Conservation (phyloP, 2,888 invertebrate genomes). For the Drosophila stalkeri region DNA sequence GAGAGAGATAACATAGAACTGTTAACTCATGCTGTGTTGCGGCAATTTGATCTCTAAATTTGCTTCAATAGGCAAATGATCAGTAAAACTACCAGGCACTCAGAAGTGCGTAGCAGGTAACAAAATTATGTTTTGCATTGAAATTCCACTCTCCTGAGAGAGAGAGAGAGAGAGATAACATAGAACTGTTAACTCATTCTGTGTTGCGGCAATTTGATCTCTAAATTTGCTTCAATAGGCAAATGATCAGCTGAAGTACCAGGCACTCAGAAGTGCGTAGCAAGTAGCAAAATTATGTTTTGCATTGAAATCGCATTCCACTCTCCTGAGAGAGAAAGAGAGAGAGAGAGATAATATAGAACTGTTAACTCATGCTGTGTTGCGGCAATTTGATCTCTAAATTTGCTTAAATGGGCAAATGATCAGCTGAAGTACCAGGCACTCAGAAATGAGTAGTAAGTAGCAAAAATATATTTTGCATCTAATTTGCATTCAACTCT, state of each 20-base stretch:
- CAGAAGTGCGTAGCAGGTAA: too few species aligned
- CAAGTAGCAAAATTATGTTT: neutral
- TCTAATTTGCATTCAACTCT: neutral
- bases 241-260: neutral
- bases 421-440: neutral
- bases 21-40: too few species aligned
- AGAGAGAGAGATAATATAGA: neutral
- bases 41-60: too few species aligned
- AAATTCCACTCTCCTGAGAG: neutral
- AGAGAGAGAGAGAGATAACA: neutral
- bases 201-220: neutral
- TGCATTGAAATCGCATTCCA: neutral
- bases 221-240: neutral
- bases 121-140: too few species aligned
- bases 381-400: neutral
- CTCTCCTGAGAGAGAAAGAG: too few species aligned
- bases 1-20: too few species aligned
- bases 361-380: neutral
- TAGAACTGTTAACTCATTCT: neutral
- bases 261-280: neutral
- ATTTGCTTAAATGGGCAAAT: neutral
- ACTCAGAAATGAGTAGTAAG: neutral
- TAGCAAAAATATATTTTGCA: neutral
- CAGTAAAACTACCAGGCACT: too few species aligned
- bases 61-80: too few species aligned